Evolutionary conservation across 1,140 invertebrate genomes (phyloP).

Genomic region (Brachionus paranguensis): DNA sequence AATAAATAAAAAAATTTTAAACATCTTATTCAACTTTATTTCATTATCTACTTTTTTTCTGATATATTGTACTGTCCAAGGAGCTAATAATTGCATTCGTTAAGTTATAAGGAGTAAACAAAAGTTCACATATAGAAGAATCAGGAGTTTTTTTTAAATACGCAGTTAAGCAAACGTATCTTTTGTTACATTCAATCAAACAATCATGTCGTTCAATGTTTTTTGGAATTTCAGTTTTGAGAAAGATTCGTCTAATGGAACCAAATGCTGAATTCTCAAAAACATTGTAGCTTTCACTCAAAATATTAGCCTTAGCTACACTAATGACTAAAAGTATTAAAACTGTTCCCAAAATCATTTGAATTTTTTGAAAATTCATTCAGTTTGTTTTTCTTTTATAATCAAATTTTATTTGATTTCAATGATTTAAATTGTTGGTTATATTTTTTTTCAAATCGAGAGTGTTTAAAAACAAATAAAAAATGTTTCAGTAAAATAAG

Average conservation of each 20-base stretch:
- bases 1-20: too few species aligned
- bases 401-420: background rate
- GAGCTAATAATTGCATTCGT: background rate
- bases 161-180: background rate
- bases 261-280: background rate
- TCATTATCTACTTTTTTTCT: background rate
- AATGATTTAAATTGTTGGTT: background rate
- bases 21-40: too few species aligned
- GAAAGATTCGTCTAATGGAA: background rate
- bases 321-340: background rate
- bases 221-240: background rate
- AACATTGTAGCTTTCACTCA: background rate
- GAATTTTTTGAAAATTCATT: background rate
- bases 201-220: background rate
- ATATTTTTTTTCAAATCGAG: background rate
- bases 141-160: background rate
- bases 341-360: background rate
- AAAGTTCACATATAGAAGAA: background rate
- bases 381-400: background rate
- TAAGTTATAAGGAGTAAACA: background rate
- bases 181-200: background rate
- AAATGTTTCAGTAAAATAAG: background rate
- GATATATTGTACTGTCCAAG: background rate
- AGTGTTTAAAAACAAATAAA: background rate
- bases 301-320: background rate